phyloP scores from a whole-genome alignment of 2,888 invertebrate species.

The Phaedon cochleariae region DNA sequence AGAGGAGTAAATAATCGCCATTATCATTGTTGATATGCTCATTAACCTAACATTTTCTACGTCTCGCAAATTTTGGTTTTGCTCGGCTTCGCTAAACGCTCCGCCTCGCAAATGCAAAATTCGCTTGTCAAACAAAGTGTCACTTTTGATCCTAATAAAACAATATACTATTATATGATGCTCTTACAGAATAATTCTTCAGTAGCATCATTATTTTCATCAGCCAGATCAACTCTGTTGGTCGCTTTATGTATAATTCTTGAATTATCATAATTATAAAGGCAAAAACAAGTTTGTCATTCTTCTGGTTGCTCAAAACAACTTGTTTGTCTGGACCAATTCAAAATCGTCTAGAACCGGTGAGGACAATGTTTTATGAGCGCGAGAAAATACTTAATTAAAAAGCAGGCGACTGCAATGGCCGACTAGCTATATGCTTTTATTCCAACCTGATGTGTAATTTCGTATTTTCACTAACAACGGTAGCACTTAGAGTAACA shows the following conservation, averaged over 20 bases:
- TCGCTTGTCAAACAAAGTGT: no score
- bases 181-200: no score
- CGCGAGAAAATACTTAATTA: slow-evolving; percentile 34
- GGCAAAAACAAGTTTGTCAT: slow-evolving; percentile 8
- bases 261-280: not conserved
- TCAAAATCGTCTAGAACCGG: slow-evolving; percentile 10
- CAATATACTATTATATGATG: no score
- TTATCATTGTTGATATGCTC: no score
- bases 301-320: not conserved
- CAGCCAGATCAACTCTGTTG: not conserved
- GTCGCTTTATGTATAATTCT: not conserved
- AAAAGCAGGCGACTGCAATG: slow-evolving; percentile 37
- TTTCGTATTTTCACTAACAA: slow-evolving; percentile 44
- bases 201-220: not conserved
- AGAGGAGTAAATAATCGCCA: no score
- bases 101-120: no score
- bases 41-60: no score
- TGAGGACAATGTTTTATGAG: slow-evolving; percentile 28
- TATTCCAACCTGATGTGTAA: slow-evolving; percentile 39
- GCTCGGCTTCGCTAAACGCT: no score
- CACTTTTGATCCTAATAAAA: no score
- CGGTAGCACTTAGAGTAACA: not conserved
- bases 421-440: slow-evolving; percentile 44
- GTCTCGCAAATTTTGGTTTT: no score
- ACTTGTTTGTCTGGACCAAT: not conserved